Conservation (phyloP, 2,113 vertebrate species). For the Neodontobutis hainanensis region DNA sequence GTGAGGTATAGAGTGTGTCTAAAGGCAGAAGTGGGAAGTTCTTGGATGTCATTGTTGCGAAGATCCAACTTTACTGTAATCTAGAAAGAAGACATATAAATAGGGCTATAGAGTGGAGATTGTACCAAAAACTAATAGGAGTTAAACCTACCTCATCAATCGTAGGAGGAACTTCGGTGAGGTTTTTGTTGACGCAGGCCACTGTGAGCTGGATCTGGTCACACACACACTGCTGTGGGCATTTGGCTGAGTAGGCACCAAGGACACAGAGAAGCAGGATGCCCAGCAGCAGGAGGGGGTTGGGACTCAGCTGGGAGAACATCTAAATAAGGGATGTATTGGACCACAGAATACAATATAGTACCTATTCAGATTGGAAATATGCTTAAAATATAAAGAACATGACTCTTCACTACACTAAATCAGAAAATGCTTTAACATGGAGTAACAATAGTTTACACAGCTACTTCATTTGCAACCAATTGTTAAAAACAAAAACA, state of each 20-base stretch:
- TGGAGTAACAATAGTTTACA: too few species aligned
- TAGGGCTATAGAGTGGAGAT: not conserved
- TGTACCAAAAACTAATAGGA: too few species aligned
- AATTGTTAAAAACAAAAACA: not conserved
- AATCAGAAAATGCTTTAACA: too few species aligned
- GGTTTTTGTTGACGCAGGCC: slow-evolving; percentile 84
- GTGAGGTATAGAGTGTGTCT: slow-evolving; percentile 84
- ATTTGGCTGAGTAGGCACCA: slow-evolving; percentile 62
- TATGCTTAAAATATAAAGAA: too few species aligned
- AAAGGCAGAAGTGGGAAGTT: slow-evolving; percentile 80
- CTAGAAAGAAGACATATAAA: slow-evolving; percentile 59
- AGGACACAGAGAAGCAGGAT: slow-evolving; percentile 39
- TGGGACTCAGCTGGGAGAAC: slow-evolving; percentile 23
- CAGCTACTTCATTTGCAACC: too few species aligned
- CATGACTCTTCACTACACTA: too few species aligned
- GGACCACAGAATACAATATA: too few species aligned
- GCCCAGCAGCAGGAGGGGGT: slow-evolving; percentile 38
- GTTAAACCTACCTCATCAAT: slow-evolving; percentile 85
- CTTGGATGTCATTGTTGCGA: slow-evolving; percentile 80
- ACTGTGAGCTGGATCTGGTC: slow-evolving; percentile 85
- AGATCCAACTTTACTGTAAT: slow-evolving; percentile 89
- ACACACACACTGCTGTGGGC: slow-evolving; percentile 84
- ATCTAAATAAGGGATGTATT: slow-evolving; percentile 43
- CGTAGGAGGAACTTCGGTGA: slow-evolving; percentile 79
- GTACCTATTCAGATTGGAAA: too few species aligned